Conservation (phyloP, 2,888 invertebrate genomes). For the Agonopterix subpropinquella region DNA sequence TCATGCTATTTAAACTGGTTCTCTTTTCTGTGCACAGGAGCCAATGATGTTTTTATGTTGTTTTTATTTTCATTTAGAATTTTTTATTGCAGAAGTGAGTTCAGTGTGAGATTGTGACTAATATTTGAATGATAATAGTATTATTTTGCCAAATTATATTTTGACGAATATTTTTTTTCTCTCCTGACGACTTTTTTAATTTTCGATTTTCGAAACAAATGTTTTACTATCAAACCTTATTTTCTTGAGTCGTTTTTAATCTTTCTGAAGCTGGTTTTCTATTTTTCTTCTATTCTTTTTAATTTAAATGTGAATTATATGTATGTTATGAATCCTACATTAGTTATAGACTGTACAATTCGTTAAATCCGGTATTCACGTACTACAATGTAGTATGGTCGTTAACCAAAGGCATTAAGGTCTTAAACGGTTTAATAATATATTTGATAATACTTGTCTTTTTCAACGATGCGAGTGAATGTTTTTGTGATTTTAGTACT, state of each 20-base stretch:
- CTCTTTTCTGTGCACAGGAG: constrained; percentile 10
- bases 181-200: constrained; percentile 1
- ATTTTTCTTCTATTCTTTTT: no score
- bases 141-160: constrained; percentile 42
- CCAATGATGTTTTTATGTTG: constrained; percentile 45
- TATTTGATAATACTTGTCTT: no score
- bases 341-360: no score
- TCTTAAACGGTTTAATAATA: constrained; percentile 17
- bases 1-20: no score
- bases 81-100: neutral
- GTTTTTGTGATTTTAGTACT: constrained; percentile 63
- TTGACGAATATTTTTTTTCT: constrained; percentile 11
- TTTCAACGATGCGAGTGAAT: constrained; percentile 21
- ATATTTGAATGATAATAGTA: constrained; percentile 16
- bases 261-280: constrained; percentile 8
- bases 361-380: no score
- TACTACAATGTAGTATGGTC: neutral
- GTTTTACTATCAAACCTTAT: no score
- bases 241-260: no score
- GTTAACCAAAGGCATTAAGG: constrained; percentile 2
- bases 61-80: constrained; percentile 29
- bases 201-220: no score
- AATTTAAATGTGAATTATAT: no score
- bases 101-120: neutral
- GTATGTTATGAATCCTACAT: no score